phyloP scores from a whole-genome alignment of 2,888 invertebrate species.

The Lycia hirtaria region DNA sequence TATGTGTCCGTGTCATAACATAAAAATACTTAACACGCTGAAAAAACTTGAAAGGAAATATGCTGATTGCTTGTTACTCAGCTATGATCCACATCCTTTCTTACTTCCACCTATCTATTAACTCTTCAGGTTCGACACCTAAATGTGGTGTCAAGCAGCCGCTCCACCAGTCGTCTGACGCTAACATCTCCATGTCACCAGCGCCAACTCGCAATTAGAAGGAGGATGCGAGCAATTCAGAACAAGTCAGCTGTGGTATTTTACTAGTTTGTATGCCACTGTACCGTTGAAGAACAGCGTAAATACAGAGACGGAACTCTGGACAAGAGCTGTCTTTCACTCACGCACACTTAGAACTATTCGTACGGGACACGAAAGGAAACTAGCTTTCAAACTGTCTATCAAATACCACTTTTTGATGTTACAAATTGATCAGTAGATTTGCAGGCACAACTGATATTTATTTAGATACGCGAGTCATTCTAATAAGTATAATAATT shows the following conservation, averaged over 20 bases:
- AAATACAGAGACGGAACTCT: constrained; percentile 14
- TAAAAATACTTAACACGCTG: too few relatives aligned
- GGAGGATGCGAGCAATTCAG: constrained; percentile 76
- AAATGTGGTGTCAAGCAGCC: constrained; percentile 36
- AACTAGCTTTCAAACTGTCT: too few relatives aligned
- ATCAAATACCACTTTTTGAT: too few relatives aligned
- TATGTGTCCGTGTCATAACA: too few relatives aligned
- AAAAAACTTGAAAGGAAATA: too few relatives aligned
- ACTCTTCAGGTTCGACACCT: constrained; percentile 17
- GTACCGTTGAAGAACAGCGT: constrained; percentile 32
- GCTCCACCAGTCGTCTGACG: constrained; percentile 31
- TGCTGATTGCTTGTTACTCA: background rate
- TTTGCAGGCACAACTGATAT: too few relatives aligned
- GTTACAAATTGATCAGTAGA: too few relatives aligned
- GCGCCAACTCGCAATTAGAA: constrained; percentile 61
- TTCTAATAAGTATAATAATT: too few relatives aligned
- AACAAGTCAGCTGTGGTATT: constrained; percentile 64
- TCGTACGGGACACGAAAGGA: too few relatives aligned
- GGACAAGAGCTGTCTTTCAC: background rate
- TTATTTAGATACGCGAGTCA: too few relatives aligned
- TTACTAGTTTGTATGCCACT: constrained; percentile 52
- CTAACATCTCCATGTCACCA: constrained; percentile 41
- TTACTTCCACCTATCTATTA: background rate
- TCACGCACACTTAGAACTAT: constrained; percentile 5
- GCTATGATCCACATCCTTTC: too few relatives aligned